Base-by-base conservation (phyloP, 2,888 invertebrate species). In the Mamestra brassicae region DNA sequence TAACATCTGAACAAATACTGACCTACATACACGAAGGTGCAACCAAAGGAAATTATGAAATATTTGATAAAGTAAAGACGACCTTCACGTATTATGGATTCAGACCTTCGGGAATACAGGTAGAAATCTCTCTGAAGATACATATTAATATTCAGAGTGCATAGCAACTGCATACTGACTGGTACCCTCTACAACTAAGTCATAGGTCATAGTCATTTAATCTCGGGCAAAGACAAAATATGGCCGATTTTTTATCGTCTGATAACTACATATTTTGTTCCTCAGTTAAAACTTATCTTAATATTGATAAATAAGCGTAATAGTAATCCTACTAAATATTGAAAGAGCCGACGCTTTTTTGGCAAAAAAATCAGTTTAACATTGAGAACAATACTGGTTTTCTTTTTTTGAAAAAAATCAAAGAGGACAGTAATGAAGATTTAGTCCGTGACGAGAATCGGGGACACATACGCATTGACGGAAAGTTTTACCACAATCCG, bases 1-100 rank as follows among this genome's bases (percentile, higher is more conserved):
- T 34, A 52, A 54, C 85, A 84, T 10, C 79, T 84, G 85, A 38
- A 58, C 45, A 70, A 85, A 85, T 69, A 79, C 42, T 85, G 82
- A 85, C 85, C 84, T 36, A 74, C 34, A 58, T 71, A 63, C 3
- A 55, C 26, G 64, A 75, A 71, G 38, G 38, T 45, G 17, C 4
- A 5, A n/a, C 36, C 1, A 57, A 64, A 3, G n/a, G 11, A 52
- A 50, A 80, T 62, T 10, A 0, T 34, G 74, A 66, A 80, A 70
- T 62, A 57, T 45, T 50, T 8, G 17, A 26, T 17, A 38, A 47
- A n/a, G 15, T 52, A n/a, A 50, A 74, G n/a, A 11, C 11, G 15
- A 50, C 45, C 52, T 36, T 52, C 58, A 6, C 15, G 8, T 17
- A 26, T 13, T 2, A 57, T 57, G 13, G 11, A 34, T 34, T 34